Base-by-base conservation (phyloP, 2,797 vertebrate species). In the Coregonus sp. region DNA sequence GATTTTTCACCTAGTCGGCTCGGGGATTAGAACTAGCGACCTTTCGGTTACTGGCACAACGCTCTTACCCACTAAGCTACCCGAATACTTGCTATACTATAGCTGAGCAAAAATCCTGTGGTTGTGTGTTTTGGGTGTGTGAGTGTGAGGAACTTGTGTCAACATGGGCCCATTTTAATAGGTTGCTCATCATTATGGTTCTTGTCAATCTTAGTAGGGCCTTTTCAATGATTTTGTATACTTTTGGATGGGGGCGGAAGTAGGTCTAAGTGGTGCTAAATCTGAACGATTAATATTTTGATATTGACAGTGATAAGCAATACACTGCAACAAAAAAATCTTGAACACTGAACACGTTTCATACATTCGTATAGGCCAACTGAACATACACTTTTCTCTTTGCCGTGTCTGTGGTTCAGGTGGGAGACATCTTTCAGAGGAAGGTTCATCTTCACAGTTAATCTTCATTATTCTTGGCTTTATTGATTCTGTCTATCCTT, bases 401-500 rank as follows among this genome's bases (percentile, higher is more conserved):
- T 73, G 9, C 18, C 9, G 9, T 3, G 9, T 25, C 47, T 50
- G 16, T 73, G 25, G 31, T 63, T 35, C 59, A 37, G 35, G 35
- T 40, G n/a, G 72, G 11, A 61, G 56, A 9, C 35, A 47, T 74
- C 56, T 74, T 61, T 59, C 20, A 63, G 72, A 47, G 18, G 18
- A 7, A 37, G 25, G 61, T 31, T 56, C 7, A 40, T 37, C 54
- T 73, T 54, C 11, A 47, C 71, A 29, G 63, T 74, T 74, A 25
- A 78, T 74, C 52, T 33, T 70, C 72, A 78, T 78, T 73, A 78
- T 61, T 51, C 15, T 9, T 78, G 77, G 54, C 77, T 18, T 51
- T 74, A 78, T 74, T 47, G 77, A 78, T 77, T 67, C 31, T 20
- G 56, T 37, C 56, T 75, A 37, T 70, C 40, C 29, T 67, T 14